A percentile compares a stretch with the other conserved stretches of the same genome.
Conservation (phyloP, 1,140 invertebrate species). For the Chelonus insularis region DNA sequence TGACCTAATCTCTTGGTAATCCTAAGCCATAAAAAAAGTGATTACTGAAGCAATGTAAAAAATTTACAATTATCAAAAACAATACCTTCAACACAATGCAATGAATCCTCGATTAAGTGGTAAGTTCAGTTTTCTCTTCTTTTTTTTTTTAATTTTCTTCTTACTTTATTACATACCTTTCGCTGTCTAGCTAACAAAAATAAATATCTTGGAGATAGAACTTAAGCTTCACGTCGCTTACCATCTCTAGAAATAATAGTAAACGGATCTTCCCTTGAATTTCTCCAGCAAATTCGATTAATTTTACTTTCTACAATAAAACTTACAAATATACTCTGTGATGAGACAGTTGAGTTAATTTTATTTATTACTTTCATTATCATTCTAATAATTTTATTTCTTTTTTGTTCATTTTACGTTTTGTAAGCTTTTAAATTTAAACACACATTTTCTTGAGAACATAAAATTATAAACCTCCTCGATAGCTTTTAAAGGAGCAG, state of each 20-base stretch:
- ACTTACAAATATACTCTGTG: neutral
- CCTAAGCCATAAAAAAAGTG: too few relatives aligned
- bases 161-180: neutral
- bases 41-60: too few relatives aligned
- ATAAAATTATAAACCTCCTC: slow-evolving; percentile 39
- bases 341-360: too few relatives aligned
- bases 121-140: slow-evolving; percentile 1
- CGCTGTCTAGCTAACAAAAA: slow-evolving; percentile 8
- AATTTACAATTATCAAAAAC: too few relatives aligned
- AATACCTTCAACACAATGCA: neutral
- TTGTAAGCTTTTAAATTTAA: slow-evolving; percentile 24
- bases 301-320: neutral
- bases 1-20: too few relatives aligned
- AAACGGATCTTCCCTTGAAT: neutral
- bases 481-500: slow-evolving; percentile 31
- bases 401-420: neutral
- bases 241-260: neutral
- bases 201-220: slow-evolving; percentile 1
- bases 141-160: neutral
- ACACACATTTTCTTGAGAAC: too few relatives aligned
- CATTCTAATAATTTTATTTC: neutral
- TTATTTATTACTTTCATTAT: slow-evolving; percentile 1
- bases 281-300: slow-evolving; percentile 6
- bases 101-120: neutral
- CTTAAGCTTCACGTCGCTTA: neutral